These are phyloP conservation scores for Spea hammondii DNA, from an alignment of 2,797 vertebrate species.

Conservation along the genomic window DNA sequence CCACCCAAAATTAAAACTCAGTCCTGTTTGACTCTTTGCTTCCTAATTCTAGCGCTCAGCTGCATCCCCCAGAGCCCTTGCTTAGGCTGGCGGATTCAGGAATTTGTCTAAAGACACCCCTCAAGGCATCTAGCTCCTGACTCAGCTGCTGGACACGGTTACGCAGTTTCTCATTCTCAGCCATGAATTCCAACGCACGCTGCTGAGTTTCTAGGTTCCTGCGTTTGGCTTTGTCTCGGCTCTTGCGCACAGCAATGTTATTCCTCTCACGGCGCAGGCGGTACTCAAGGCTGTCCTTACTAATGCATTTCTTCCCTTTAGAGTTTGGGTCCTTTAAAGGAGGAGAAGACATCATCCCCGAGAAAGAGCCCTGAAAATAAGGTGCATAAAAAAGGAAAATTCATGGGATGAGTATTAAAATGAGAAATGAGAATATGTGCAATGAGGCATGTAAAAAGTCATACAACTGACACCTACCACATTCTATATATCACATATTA, in stretches of 20 bases:
- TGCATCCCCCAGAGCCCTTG: constrained; percentile 63
- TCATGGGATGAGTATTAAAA: too few species aligned
- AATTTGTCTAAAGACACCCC: constrained; percentile 83
- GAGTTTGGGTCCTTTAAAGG: constrained; percentile 55
- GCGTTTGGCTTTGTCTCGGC: constrained; percentile 86
- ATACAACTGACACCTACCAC: too few species aligned
- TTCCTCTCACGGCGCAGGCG: constrained; percentile 82
- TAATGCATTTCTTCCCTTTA: constrained; percentile 79
- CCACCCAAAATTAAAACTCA: neutral
- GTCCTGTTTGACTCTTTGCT: neutral
- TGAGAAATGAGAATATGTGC: too few species aligned
- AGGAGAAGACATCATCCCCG: constrained; percentile 18
- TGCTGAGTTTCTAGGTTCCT: constrained; percentile 85
- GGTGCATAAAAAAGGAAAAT: too few species aligned
- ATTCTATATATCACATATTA: too few species aligned
- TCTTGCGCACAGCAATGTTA: constrained; percentile 89
- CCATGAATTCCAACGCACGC: constrained; percentile 83
- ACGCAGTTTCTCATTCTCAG: constrained; percentile 85
- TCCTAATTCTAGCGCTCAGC: constrained; percentile 50
- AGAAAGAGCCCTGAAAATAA: constrained; percentile 7
- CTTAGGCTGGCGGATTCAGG: constrained; percentile 70
- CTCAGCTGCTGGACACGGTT: constrained; percentile 80
- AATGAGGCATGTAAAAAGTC: too few species aligned
- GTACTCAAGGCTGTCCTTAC: constrained; percentile 87
- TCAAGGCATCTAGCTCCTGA: constrained; percentile 87